Evolutionary conservation across 2,113 vertebrate genomes (phyloP).

Genomic region (Crotophaga sulcirostris): DNA sequence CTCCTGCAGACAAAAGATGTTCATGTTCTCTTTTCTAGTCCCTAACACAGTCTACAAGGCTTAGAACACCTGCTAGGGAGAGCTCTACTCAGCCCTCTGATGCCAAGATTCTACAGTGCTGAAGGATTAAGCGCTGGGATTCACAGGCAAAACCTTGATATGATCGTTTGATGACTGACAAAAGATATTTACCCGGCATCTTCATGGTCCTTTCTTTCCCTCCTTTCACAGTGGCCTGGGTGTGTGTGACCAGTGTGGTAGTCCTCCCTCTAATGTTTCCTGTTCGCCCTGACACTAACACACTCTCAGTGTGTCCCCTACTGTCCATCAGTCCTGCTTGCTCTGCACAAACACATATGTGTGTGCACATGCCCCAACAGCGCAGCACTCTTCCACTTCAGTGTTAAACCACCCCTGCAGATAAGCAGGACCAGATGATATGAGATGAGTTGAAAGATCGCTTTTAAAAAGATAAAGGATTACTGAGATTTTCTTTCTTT

Average conservation of each 20-base stretch:
- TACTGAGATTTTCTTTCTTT: not conserved
- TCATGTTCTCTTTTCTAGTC: not conserved
- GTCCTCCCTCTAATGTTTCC: not conserved
- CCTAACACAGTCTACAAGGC: not conserved
- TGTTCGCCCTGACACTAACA: not conserved
- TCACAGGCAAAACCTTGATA: not conserved
- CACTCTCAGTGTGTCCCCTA: not conserved
- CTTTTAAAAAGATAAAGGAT: not conserved
- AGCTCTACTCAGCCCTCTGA: not conserved
- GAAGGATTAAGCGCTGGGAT: not conserved
- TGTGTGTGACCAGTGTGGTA: not conserved
- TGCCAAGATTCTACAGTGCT: not conserved
- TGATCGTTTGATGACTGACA: not conserved
- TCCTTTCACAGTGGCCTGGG: not conserved
- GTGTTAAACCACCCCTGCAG: not conserved
- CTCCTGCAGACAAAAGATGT: not conserved
- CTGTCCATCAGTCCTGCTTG: not conserved
- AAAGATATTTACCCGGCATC: not conserved
- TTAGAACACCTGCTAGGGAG: not conserved
- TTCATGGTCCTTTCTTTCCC: not conserved
- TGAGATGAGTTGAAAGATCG: not conserved
- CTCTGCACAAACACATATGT: not conserved
- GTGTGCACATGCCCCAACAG: fast-evolving
- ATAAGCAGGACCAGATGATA: not conserved
- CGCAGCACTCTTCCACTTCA: not conserved